A percentile compares a stretch with the other conserved stretches of the same genome.
phyloP scores from a whole-genome alignment of 53 echinoderm and acorn worm species.

The Stichopus horrens region DNA sequence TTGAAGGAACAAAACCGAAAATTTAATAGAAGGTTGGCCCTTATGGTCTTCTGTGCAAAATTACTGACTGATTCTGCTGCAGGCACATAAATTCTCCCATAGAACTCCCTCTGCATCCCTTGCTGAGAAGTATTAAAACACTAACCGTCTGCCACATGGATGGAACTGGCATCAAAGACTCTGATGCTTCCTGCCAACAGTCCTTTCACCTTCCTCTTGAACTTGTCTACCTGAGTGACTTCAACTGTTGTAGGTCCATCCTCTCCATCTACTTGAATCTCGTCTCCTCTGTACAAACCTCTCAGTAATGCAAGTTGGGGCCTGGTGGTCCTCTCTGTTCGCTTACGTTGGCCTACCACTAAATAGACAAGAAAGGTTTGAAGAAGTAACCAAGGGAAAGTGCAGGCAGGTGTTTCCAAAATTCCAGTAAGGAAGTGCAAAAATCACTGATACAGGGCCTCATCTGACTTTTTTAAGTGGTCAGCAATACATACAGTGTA shows the following conservation, averaged over 20 bases:
- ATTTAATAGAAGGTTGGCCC: not conserved
- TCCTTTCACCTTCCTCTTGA: not conserved
- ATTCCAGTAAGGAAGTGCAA: no score
- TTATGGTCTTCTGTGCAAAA: no score
- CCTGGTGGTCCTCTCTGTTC: not conserved
- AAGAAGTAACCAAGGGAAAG: not conserved
- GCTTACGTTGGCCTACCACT: not conserved
- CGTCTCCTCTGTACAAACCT: not conserved
- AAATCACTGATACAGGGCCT: no score
- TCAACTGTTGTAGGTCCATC: not conserved
- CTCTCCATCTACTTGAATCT: not conserved
- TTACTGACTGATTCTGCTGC: no score
- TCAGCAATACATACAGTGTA: no score
- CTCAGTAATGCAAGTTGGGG: not conserved
- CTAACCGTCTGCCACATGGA: conserved; percentile 9
- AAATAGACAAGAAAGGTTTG: not conserved
- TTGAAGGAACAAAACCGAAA: not conserved
- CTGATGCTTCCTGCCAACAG: not conserved
- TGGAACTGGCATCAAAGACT: not conserved
- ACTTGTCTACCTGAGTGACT: not conserved
- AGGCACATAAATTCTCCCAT: no score
- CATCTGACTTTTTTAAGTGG: no score
- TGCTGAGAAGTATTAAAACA: not conserved
- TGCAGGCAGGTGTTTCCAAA: no score
- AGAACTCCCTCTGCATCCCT: no score